These are phyloP conservation scores for Agrilus cyanescens DNA, from an alignment of 2,888 invertebrate genomes.

Conservation along the genomic window DNA sequence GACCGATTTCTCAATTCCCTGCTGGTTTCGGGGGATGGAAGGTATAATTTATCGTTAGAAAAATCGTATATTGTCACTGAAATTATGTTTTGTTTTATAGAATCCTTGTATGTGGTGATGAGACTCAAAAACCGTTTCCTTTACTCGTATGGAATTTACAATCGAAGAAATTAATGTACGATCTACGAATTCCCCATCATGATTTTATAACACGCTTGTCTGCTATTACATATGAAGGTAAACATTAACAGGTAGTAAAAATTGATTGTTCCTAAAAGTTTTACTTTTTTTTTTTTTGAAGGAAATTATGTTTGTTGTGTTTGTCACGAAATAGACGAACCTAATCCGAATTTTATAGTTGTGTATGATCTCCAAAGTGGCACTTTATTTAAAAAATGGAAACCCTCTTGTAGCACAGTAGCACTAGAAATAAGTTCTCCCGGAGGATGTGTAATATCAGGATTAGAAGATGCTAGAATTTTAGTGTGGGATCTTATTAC, in stretches of 20 bases:
- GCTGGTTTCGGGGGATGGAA: constrained; percentile 78
- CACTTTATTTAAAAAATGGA: constrained; percentile 85
- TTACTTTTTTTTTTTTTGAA: constrained; percentile 21
- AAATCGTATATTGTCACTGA: not conserved
- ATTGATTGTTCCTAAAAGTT: constrained; percentile 1
- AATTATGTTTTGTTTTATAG: constrained; percentile 31
- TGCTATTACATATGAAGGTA: constrained; percentile 75
- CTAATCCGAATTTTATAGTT: constrained; percentile 77
- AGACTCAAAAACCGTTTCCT: constrained; percentile 85
- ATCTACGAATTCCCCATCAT: constrained; percentile 78
- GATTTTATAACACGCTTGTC: constrained; percentile 76
- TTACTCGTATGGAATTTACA: constrained; percentile 80
- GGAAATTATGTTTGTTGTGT: constrained; percentile 63
- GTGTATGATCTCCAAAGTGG: constrained; percentile 86
- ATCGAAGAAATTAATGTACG: constrained; percentile 72
- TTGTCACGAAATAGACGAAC: constrained; percentile 58
- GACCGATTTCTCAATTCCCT: constrained; percentile 81
- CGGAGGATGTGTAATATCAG: constrained; percentile 74
- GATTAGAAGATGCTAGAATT: constrained; percentile 69
- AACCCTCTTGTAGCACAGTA: constrained; percentile 71
- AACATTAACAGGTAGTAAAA: not conserved
- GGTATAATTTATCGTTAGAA: constrained; percentile 35
- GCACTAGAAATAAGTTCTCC: constrained; percentile 77
- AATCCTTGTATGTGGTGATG: constrained; percentile 80
- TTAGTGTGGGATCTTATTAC: constrained; percentile 80